Evolutionary conservation across 1,140 invertebrate genomes (phyloP).

Genomic region (Calliopsis andreniformis): DNA sequence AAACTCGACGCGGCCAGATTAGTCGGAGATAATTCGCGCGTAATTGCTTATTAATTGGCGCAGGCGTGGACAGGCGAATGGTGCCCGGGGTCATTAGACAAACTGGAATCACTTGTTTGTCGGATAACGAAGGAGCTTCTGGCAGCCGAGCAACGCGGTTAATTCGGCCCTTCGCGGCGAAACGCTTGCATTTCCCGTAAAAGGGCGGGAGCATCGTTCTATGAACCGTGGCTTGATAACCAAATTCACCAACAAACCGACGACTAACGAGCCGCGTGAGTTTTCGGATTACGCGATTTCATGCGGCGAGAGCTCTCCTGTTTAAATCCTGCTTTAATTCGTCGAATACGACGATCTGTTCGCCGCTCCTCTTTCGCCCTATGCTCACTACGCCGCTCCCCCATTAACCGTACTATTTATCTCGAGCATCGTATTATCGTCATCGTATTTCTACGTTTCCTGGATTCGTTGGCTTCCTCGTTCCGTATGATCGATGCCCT

Average conservation of each 20-base stretch:
- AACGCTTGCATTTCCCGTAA: conserved; percentile 10
- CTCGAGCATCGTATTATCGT: too few species aligned
- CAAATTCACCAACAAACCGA: conserved; percentile 8
- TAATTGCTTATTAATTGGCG: conserved; percentile 42
- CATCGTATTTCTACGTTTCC: too few species aligned
- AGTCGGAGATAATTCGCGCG: background rate
- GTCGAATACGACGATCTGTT: too few species aligned
- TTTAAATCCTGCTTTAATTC: conserved; percentile 6
- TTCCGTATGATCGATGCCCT: conserved; percentile 17
- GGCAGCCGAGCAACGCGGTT: background rate
- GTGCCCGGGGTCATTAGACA: conserved; percentile 18
- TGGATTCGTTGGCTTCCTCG: too few species aligned
- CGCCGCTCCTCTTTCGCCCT: too few species aligned
- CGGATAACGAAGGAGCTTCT: conserved; percentile 28
- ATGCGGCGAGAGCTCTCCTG: background rate
- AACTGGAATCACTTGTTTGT: conserved; percentile 13
- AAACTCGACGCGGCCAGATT: background rate
- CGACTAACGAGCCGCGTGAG: conserved; percentile 18
- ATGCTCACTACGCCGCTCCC: too few species aligned
- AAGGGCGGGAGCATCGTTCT: background rate
- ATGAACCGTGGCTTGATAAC: background rate
- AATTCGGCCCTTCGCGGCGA: background rate
- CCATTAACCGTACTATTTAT: background rate
- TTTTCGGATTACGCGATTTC: conserved; percentile 27
- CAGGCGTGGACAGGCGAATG: background rate